Percentiles rank a stretch among this genome's conserved stretches.
These are phyloP conservation scores for Athalia cordata DNA, from an alignment of 2,888 invertebrate species.

Conservation along the genomic window DNA sequence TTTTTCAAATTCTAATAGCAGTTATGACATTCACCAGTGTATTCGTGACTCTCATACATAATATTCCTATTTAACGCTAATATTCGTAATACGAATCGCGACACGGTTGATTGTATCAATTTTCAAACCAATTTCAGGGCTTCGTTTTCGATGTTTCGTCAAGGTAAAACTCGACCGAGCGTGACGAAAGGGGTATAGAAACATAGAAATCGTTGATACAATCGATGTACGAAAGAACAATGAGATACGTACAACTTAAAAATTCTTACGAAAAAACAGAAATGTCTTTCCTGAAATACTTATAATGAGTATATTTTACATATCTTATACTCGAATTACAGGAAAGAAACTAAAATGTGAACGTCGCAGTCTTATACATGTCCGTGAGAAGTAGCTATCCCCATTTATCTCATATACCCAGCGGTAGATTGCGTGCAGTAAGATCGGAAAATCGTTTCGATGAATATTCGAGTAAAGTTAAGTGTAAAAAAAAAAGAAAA, in stretches of 20 bases:
- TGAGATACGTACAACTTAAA: neutral
- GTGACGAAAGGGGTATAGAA: constrained; percentile 9
- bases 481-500: neutral
- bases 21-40: too few relatives aligned
- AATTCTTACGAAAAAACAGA: neutral
- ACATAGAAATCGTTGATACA: neutral
- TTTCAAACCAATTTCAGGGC: constrained; percentile 29
- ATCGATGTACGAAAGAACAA: neutral
- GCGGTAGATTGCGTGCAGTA: constrained; percentile 17
- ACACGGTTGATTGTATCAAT: constrained; percentile 28
- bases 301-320: neutral
- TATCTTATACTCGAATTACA: neutral
- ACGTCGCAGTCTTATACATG: neutral
- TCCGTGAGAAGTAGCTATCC: constrained; percentile 28
- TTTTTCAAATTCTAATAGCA: too few relatives aligned
- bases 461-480: constrained; percentile 13
- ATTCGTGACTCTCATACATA: too few relatives aligned
- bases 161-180: constrained; percentile 8
- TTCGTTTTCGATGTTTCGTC: constrained; percentile 38
- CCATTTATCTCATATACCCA: constrained; percentile 6
- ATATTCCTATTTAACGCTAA: constrained; percentile 11
- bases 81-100: constrained; percentile 24
- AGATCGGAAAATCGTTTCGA: constrained; percentile 17
- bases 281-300: neutral
- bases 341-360: neutral